A percentile compares a stretch with the other conserved stretches of the same genome.
Conservation (phyloP, 2,113 vertebrate species). For the Tauraco erythrolophus region DNA sequence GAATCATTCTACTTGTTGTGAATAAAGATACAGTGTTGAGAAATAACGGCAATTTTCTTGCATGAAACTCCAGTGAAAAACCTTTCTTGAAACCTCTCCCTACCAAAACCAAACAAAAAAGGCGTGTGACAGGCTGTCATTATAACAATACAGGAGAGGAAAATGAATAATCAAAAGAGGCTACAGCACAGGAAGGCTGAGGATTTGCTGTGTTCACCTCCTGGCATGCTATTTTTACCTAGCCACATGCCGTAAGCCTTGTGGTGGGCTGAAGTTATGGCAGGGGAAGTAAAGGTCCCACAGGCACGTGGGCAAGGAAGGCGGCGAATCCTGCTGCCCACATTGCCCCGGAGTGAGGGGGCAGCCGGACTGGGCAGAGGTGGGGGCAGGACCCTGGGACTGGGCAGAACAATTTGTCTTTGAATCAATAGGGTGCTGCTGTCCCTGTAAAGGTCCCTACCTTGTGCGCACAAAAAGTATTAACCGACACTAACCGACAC, state of each 20-base stretch:
- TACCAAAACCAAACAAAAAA: background rate
- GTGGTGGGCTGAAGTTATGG: background rate
- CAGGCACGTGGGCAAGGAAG: accelerated
- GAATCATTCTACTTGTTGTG: background rate
- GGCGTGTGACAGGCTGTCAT: background rate
- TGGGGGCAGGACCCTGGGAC: no score
- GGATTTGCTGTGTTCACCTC: background rate
- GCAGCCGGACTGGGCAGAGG: background rate
- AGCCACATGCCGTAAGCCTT: background rate
- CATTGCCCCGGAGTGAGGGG: accelerated
- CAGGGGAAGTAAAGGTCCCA: background rate
- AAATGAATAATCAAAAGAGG: background rate
- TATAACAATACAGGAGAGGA: background rate
- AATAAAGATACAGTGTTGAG: background rate
- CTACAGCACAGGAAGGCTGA: background rate
- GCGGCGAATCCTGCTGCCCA: background rate
- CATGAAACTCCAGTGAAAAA: background rate
- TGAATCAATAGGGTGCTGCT: background rate
- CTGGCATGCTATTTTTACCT: slow-evolving; percentile 10
- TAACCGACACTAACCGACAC: accelerated
- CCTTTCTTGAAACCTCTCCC: background rate
- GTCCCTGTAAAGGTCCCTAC: background rate
- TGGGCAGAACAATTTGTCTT: background rate
- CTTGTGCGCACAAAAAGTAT: background rate
- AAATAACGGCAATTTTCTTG: background rate